A percentile compares a stretch with the other conserved stretches of the same genome.
Conservation (phyloP, 2,113 vertebrate genomes). For the Terrapene triunguis region DNA sequence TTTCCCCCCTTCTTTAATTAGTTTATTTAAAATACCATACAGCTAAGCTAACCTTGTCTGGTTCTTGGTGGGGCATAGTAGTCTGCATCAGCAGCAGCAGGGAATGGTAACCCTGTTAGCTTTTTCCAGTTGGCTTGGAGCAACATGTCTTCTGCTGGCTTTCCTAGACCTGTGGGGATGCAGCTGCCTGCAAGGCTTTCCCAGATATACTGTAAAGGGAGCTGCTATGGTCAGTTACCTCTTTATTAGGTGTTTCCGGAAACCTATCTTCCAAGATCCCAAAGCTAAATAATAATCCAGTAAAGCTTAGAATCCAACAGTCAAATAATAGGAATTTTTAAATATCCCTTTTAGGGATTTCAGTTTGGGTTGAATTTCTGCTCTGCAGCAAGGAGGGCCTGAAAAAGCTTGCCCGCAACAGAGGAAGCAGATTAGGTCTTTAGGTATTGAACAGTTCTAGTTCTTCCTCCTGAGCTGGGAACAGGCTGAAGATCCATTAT, state of each 20-base stretch:
- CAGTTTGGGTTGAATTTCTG: background rate
- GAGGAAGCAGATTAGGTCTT: background rate
- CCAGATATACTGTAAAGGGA: background rate
- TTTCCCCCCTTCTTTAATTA: background rate
- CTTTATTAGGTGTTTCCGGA: background rate
- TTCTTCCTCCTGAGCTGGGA: background rate
- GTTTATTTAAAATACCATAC: background rate
- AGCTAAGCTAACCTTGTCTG: background rate
- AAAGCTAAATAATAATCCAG: conserved; percentile 2
- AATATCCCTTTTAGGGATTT: background rate
- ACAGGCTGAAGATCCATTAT: background rate
- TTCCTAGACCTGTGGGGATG: background rate
- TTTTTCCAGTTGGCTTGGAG: background rate
- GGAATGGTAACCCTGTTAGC: background rate
- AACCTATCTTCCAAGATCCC: conserved; percentile 8
- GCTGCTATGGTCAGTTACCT: rapidly evolving
- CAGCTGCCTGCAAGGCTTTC: background rate
- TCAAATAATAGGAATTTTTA: background rate
- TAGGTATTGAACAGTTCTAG: background rate
- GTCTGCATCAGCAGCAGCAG: background rate
- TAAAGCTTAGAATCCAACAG: conserved; percentile 15
- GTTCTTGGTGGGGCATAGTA: rapidly evolving
- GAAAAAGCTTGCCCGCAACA: background rate
- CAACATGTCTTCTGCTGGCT: background rate
- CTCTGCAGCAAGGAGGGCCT: background rate